Conservation (phyloP, 1,140 invertebrate species). For the Eurosta solidaginis region DNA sequence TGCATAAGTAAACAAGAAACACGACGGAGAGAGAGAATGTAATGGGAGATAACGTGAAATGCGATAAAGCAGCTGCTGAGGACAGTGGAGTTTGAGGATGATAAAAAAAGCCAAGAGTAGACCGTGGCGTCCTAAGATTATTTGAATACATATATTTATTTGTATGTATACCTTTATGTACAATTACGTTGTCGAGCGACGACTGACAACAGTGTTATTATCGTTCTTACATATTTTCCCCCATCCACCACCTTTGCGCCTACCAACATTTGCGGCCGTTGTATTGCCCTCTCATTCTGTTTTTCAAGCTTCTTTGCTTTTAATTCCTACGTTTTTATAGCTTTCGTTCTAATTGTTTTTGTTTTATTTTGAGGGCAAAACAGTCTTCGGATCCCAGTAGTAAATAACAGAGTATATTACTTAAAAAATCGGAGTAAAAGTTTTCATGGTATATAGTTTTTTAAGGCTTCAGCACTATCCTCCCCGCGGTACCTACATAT, state of each 20-base stretch:
- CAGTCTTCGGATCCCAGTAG: too few species aligned
- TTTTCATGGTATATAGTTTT: too few species aligned
- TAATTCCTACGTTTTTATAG: background rate
- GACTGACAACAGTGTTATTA: background rate
- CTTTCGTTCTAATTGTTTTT: slow-evolving; percentile 15
- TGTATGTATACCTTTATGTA: background rate
- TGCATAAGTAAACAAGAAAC: background rate
- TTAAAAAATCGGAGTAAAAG: too few species aligned
- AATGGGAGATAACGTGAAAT: slow-evolving; percentile 4
- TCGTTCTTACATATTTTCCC: background rate
- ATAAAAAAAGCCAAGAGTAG: background rate
- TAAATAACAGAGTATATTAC: too few species aligned
- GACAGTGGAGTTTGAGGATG: background rate
- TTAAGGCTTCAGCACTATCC: too few species aligned
- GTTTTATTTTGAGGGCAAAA: background rate
- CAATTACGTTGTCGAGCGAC: slow-evolving; percentile 2
- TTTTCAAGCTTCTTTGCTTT: background rate
- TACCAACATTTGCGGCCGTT: background rate
- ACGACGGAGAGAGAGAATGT: background rate
- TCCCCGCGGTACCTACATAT: too few species aligned
- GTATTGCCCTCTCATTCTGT: background rate
- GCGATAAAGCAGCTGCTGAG: background rate
- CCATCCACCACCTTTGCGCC: background rate
- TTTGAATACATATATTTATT: background rate
- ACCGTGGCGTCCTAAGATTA: background rate